phyloP scores from a whole-genome alignment of 2,797 vertebrate genomes.

The Aldrovandia affinis region DNA sequence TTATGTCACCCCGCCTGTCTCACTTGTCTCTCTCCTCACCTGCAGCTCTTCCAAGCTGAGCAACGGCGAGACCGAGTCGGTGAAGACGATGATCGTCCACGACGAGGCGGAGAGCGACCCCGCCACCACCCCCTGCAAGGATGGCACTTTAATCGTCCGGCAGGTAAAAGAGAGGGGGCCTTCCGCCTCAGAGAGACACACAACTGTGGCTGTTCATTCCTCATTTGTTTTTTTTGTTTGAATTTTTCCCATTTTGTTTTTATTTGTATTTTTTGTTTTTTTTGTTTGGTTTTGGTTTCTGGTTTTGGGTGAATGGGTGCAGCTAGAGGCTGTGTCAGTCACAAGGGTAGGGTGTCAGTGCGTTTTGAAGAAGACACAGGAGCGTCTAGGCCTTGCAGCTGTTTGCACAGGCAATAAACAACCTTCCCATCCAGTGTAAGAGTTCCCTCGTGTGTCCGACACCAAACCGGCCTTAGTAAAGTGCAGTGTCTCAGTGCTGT shows the following conservation, averaged over 20 bases:
- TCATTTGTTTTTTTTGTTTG: constrained; percentile 42
- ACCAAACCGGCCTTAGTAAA: too few species aligned
- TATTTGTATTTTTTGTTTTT: constrained; percentile 46
- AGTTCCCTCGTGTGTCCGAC: too few species aligned
- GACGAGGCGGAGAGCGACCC: constrained; percentile 91
- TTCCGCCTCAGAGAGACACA: background rate
- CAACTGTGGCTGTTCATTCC: constrained; percentile 16
- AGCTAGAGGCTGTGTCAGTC: background rate
- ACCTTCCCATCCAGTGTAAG: background rate
- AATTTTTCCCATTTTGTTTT: constrained; percentile 20
- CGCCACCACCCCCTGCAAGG: constrained; percentile 90
- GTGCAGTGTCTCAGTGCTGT: background rate
- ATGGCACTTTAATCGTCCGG: constrained; percentile 93
- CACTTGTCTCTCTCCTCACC: constrained; percentile 54
- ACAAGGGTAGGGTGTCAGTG: background rate
- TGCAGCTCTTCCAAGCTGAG: constrained; percentile 82
- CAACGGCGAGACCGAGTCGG: constrained; percentile 93
- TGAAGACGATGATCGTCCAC: constrained; percentile 95
- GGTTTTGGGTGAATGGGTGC: constrained; percentile 54
- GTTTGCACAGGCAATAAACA: background rate
- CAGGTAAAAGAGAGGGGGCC: constrained; percentile 76
- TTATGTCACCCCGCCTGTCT: constrained; percentile 30
- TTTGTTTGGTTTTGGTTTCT: constrained; percentile 13
- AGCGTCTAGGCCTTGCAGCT: background rate
- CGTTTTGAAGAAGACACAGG: background rate